A percentile compares a stretch with the other conserved stretches of the same genome.
Conservation (phyloP, 2,888 invertebrate genomes). For the Euzetes globulus region DNA sequence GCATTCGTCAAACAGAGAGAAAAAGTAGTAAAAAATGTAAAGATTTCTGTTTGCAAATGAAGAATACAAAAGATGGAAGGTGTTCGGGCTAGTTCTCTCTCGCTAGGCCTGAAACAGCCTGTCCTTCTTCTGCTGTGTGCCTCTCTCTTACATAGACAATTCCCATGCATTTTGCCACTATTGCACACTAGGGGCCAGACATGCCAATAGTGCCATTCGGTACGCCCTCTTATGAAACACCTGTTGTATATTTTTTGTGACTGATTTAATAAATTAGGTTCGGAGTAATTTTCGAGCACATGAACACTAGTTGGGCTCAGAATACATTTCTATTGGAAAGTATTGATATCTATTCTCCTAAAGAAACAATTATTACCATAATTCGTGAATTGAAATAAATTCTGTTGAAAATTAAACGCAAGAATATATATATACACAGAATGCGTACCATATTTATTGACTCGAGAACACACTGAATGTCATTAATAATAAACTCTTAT, state of each 20-base stretch:
- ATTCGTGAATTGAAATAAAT: slow-evolving; percentile 4
- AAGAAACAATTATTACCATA: slow-evolving; percentile 2
- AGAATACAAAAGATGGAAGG: neutral
- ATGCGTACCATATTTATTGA: neutral
- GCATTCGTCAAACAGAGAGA: neutral
- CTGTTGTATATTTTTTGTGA: slow-evolving; percentile 17
- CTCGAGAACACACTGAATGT: neutral
- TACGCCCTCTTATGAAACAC: slow-evolving; percentile 19
- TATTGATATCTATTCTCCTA: slow-evolving; percentile 2
- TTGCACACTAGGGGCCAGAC: neutral
- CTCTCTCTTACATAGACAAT: neutral
- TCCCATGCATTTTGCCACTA: neutral
- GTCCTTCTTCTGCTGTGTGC: neutral
- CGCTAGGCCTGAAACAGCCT: neutral
- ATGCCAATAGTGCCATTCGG: slow-evolving; percentile 15
- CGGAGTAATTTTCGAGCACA: neutral
- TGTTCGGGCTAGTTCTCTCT: neutral
- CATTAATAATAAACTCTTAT: neutral
- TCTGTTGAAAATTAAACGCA: neutral
- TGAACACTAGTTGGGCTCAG: neutral
- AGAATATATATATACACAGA: neutral
- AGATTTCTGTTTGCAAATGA: neutral
- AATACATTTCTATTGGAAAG: neutral
- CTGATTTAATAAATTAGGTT: slow-evolving; percentile 4
- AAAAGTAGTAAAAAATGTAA: slow-evolving; percentile 7